These are phyloP conservation scores for Troides helena DNA, from an alignment of 2,888 invertebrate genomes.

Conservation along the genomic window DNA sequence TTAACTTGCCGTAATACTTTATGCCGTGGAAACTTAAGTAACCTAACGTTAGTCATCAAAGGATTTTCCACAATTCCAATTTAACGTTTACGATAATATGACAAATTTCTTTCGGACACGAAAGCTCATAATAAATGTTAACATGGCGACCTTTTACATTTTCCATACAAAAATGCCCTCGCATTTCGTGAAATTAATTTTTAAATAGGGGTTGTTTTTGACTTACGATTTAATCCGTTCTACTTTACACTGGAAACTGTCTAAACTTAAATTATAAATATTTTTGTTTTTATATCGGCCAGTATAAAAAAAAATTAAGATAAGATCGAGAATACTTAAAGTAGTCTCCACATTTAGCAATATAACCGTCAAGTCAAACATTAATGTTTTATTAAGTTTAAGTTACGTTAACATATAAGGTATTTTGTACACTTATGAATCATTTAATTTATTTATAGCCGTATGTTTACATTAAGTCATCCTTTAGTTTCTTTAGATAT, in stretches of 20 bases:
- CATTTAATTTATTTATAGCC: no score
- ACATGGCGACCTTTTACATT: neutral
- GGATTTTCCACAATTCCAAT: slow-evolving; percentile 26
- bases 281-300: neutral
- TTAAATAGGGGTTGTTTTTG: neutral
- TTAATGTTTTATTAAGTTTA: no score
- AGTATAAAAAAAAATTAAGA: no score
- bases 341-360: no score
- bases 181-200: neutral
- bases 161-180: neutral
- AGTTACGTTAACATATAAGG: no score
- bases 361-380: no score
- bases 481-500: no score
- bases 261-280: neutral
- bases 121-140: slow-evolving; percentile 13
- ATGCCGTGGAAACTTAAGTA: no score
- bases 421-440: no score
- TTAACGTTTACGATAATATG: slow-evolving; percentile 12
- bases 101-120: slow-evolving; percentile 20
- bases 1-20: no score
- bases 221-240: neutral
- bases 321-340: no score
- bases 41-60: slow-evolving; percentile 25
- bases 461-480: no score
- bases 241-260: neutral